A percentile compares a stretch with the other conserved stretches of the same genome.
Evolutionary conservation across 2,888 invertebrate genomes (phyloP).

Genomic region (Teleiodes luculella): DNA sequence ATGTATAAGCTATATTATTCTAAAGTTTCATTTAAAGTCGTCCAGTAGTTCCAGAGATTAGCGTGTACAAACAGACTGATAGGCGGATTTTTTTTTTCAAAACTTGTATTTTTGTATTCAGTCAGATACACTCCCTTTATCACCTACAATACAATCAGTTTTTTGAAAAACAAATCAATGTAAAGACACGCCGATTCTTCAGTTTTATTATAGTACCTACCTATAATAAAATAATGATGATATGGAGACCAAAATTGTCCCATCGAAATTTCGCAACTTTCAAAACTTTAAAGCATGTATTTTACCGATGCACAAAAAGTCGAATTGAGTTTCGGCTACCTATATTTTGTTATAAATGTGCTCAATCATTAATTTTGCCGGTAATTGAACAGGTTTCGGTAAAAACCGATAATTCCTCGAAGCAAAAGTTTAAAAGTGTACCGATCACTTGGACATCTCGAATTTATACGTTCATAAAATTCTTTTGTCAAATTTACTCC

Average conservation of each 20-base stretch:
- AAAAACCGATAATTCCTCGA: conserved; percentile 69
- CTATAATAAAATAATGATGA: no score
- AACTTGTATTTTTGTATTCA: no score
- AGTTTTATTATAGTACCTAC: no score
- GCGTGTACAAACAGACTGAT: no score
- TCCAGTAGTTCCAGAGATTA: no score
- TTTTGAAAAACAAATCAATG: conserved; percentile 4
- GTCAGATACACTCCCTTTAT: no score
- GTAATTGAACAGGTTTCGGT: conserved; percentile 69
- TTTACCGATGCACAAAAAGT: background rate
- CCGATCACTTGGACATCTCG: conserved; percentile 60
- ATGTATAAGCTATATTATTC: no score
- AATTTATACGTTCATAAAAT: conserved; percentile 76
- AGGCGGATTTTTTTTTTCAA: no score
- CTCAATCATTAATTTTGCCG: conserved; percentile 74
- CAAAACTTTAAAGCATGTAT: background rate
- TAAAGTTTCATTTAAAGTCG: no score
- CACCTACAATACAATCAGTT: no score
- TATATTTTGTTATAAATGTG: conserved; percentile 46
- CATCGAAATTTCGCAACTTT: background rate
- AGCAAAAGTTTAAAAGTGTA: conserved; percentile 55
- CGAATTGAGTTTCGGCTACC: conserved; percentile 23
- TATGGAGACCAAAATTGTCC: background rate
- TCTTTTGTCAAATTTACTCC: conserved; percentile 76
- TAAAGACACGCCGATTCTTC: no score